Conservation (phyloP, 2,797 vertebrate genomes). For the Bradypus variegatus region DNA sequence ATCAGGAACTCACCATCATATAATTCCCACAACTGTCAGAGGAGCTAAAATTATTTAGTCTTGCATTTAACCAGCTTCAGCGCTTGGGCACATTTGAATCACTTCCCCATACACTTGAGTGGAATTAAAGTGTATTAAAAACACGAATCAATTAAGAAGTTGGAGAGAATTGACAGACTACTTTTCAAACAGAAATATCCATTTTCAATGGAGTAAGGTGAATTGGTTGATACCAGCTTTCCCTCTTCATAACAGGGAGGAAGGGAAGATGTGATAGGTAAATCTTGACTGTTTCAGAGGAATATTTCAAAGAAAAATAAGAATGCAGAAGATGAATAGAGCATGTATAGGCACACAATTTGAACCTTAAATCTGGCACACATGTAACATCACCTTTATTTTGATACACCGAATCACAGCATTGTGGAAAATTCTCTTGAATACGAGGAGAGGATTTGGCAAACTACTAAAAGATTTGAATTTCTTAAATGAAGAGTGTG, state of each 20-base stretch:
- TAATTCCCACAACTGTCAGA: not conserved
- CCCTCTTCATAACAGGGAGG: not conserved
- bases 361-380: not conserved
- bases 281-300: not conserved
- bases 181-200: not conserved
- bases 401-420: not conserved
- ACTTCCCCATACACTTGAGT: not conserved
- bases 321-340: not conserved
- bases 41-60: not conserved
- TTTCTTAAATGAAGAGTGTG: not conserved
- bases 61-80: not conserved
- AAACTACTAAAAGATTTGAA: not conserved
- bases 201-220: constrained; percentile 10
- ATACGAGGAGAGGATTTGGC: not conserved
- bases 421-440: not conserved
- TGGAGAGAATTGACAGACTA: no score
- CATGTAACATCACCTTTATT: not conserved
- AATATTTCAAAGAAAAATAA: not conserved
- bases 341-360: not conserved
- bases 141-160: not conserved
- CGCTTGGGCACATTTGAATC: not conserved
- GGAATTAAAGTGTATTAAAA: constrained; percentile 29
- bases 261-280: not conserved
- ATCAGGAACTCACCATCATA: not conserved
- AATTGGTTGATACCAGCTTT: not conserved